Conservation (phyloP, 2,113 vertebrate genomes). For the Mustela nigripes region DNA sequence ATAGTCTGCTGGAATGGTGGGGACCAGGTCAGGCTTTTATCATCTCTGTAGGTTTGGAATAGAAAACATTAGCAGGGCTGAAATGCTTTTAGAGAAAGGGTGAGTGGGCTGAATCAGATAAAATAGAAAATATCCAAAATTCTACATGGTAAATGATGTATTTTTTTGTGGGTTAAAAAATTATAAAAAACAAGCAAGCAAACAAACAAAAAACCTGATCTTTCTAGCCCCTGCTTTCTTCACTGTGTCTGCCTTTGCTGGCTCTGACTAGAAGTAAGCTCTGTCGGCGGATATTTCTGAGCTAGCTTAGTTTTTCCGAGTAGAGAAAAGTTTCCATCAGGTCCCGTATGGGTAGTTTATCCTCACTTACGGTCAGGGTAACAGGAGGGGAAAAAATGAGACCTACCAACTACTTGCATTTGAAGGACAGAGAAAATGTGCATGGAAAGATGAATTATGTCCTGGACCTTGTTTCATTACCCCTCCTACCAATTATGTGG, state of each 20-base stretch:
- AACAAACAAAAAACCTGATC: background rate
- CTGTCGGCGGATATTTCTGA: background rate
- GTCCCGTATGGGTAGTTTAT: background rate
- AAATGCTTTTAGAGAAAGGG: background rate
- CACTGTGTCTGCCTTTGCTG: background rate
- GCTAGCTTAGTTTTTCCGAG: background rate
- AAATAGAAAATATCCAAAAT: background rate
- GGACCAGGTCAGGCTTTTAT: background rate
- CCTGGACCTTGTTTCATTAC: background rate
- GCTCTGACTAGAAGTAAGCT: background rate
- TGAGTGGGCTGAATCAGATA: background rate
- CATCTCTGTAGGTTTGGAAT: background rate
- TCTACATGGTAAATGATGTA: background rate
- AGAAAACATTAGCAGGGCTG: background rate
- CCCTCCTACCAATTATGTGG: constrained; percentile 3
- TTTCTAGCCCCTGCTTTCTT: background rate
- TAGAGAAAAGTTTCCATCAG: background rate
- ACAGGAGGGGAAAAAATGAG: background rate
- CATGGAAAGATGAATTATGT: constrained; percentile 4
- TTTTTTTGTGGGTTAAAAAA: background rate
- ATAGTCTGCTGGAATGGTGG: background rate
- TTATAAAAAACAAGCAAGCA: background rate
- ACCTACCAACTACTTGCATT: background rate
- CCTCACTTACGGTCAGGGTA: background rate
- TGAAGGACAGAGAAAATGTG: background rate